Evolutionary conservation across 2,113 vertebrate species (phyloP), one percentile per base, ranked within the genome.

Genomic region (Psilopsiagon aurifrons): DNA sequence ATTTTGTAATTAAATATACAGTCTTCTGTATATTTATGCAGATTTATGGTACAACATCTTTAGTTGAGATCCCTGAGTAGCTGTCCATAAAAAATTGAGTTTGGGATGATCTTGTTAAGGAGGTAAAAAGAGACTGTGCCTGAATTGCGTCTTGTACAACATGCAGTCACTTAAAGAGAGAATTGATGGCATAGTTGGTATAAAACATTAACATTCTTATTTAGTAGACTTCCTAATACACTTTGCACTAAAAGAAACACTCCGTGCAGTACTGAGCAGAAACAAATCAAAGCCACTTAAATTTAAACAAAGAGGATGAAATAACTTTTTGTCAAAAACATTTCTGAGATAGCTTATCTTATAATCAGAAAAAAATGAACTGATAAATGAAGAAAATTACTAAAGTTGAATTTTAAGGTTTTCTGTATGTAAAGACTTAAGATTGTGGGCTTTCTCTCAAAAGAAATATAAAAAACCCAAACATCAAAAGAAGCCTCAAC

Each of bases 401-500:
- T 20, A 12, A 71, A 82, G 18, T 59, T 43, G 37, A 64, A 66
- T 44, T n/a, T 77, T 33, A 52, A 18, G 3, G 6, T 31, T 81
- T 73, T 81, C 6, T 27, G n/a, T 63, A 83, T 47, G 7, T 49
- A 64, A 55, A 18, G 52, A 54, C 28, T 54, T 29, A 54, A 47
- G 29, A 62, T 13, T n/a, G 37, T 7, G 2, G 3, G 1, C 7
- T 78, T 19, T 35, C 19, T 57, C 33, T 46, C 35, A 31, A 28
- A 54, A 16, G 54, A 12, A 27, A 27, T 23, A 18, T 23, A 24
- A 15, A 13, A 29, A 37, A 20, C 3, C 1, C 22, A 22, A 44
- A 25, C 8, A 23, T 4, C 11, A 7, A 62, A 47, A 28, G 6
- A 6, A 9, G 0, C 3, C 19, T 5, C 46, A 37, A 15, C 4